Percentiles rank a stretch among this genome's conserved stretches.
Evolutionary conservation across 53 echinoderm and acorn worm genomes (phyloP).

Genomic region (Glandiceps talaboti): DNA sequence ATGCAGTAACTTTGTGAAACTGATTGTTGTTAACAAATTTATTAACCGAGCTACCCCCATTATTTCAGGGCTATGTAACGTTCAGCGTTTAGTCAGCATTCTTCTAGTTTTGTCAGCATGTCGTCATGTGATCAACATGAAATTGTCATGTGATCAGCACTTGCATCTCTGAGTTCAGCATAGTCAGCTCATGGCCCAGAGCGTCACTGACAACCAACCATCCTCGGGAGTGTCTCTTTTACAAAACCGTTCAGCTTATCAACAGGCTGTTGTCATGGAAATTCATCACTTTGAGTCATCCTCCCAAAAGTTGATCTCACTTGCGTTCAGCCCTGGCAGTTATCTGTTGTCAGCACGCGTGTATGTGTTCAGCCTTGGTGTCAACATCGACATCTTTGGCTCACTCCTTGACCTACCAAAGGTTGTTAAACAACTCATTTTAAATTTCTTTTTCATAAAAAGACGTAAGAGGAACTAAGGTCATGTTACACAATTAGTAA

Average conservation of each 20-base stretch:
- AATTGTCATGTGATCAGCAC: not conserved
- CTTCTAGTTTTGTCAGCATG: not conserved
- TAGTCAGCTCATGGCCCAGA: not conserved
- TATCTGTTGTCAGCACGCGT: not conserved
- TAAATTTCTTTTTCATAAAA: not conserved
- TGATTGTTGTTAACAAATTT: too few relatives aligned
- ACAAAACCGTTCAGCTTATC: not conserved
- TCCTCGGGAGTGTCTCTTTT: not conserved
- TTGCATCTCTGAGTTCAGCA: not conserved
- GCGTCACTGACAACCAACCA: not conserved
- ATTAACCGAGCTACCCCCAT: not conserved
- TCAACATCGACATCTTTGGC: not conserved
- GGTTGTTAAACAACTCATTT: not conserved
- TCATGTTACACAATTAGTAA: too few relatives aligned
- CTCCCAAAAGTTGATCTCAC: not conserved
- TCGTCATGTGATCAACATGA: not conserved
- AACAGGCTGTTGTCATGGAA: not conserved
- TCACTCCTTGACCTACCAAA: not conserved
- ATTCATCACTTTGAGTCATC: not conserved
- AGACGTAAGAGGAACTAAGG: too few relatives aligned
- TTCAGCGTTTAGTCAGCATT: not conserved
- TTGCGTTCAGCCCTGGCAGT: not conserved
- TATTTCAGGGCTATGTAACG: not conserved
- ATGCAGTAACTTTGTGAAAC: too few relatives aligned
- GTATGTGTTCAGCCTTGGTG: not conserved